phyloP scores from a whole-genome alignment of 2,797 vertebrate species.

The Notolabrus celidotus region DNA sequence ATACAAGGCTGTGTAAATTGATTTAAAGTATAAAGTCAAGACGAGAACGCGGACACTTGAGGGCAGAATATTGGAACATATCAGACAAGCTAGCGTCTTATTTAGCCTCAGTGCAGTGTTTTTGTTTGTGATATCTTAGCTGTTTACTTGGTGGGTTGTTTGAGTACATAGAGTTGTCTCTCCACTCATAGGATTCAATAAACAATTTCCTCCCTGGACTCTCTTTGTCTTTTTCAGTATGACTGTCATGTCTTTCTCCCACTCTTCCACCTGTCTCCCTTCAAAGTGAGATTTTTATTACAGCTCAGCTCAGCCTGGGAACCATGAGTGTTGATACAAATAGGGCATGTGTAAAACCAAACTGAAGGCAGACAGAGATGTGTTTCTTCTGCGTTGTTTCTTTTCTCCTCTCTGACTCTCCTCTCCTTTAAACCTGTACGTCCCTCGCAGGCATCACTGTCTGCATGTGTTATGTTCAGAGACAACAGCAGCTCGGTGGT shows the following conservation, averaged over 20 bases:
- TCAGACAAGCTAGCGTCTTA: neutral
- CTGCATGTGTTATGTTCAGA: conserved; percentile 33
- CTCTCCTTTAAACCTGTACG: conserved; percentile 18
- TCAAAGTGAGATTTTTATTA: conserved; percentile 54
- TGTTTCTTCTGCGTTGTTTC: conserved; percentile 11
- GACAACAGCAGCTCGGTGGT: conserved; percentile 25
- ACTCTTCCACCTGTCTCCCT: conserved; percentile 34
- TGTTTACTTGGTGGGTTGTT: neutral
- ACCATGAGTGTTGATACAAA: conserved; percentile 33
- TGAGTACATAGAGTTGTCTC: conserved; percentile 1
- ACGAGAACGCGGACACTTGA: neutral
- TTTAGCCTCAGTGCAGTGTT: neutral
- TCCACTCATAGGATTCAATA: conserved; percentile 19
- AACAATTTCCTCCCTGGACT: conserved; percentile 10
- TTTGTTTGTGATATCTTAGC: neutral
- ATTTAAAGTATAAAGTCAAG: neutral
- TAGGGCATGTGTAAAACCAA: conserved; percentile 39
- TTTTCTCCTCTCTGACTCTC: conserved; percentile 3
- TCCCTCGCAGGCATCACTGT: conserved; percentile 40
- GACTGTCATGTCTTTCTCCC: conserved; percentile 43
- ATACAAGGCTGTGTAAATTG: neutral
- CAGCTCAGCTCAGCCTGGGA: conserved; percentile 20
- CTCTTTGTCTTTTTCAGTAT: conserved; percentile 15
- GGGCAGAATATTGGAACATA: neutral
- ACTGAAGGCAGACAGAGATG: conserved; percentile 20